phyloP scores from a whole-genome alignment of 1,140 invertebrate genomes.

The Drosophila burlai region DNA sequence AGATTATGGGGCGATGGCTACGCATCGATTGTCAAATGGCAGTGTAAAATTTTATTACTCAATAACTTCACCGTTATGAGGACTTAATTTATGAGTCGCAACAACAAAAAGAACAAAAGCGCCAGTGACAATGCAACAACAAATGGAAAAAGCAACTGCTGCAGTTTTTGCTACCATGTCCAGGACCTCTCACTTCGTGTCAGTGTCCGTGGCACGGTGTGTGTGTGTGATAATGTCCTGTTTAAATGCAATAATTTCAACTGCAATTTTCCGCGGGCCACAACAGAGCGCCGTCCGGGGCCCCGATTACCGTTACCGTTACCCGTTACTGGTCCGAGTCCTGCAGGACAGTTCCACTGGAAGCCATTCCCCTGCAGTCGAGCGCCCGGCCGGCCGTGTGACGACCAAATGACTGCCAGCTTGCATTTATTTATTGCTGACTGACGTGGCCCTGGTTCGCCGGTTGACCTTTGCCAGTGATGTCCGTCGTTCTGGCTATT shows the following conservation, averaged over 20 bases:
- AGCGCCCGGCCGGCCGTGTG: slow-evolving; percentile 63
- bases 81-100: slow-evolving; percentile 81
- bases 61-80: slow-evolving; percentile 83
- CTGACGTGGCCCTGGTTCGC: slow-evolving; percentile 69
- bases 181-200: slow-evolving; percentile 40
- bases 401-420: slow-evolving; percentile 82
- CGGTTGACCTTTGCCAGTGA: slow-evolving; percentile 18
- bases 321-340: slow-evolving; percentile 14
- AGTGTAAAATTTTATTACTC: slow-evolving; percentile 83
- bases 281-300: slow-evolving; percentile 24
- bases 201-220: slow-evolving; percentile 27
- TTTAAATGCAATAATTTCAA: slow-evolving; percentile 83
- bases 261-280: slow-evolving; percentile 72
- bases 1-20: slow-evolving; percentile 49
- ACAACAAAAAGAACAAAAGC: slow-evolving; percentile 55
- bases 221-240: slow-evolving; percentile 78
- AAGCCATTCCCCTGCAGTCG: slow-evolving; percentile 22
- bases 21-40: slow-evolving; percentile 79
- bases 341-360: slow-evolving; percentile 38
- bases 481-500: not conserved
- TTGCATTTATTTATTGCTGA: slow-evolving; percentile 83
- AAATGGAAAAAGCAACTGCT: slow-evolving; percentile 76
- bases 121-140: slow-evolving; percentile 59
- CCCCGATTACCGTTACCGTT: slow-evolving; percentile 9
- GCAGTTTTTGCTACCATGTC: slow-evolving; percentile 68